A percentile compares a stretch with the other conserved stretches of the same genome.
Conservation (phyloP, 2,113 vertebrate genomes). For the Patagioenas fasciata region DNA sequence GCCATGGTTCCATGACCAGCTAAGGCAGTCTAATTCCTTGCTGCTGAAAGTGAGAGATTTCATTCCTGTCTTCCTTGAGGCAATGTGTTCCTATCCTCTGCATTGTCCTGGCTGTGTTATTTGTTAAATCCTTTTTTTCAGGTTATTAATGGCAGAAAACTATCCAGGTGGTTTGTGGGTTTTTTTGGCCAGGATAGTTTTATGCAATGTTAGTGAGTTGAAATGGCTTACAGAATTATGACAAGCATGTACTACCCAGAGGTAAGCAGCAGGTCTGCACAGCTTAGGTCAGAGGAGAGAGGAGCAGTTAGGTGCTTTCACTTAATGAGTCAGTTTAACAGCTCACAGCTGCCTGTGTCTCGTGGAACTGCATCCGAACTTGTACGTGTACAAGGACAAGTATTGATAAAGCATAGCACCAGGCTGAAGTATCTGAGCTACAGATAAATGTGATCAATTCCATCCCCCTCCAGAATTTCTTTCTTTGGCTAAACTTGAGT, state of each 20-base stretch:
- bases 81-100: not conserved
- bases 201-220: not conserved
- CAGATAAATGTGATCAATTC: not conserved
- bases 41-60: not conserved
- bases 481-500: not conserved
- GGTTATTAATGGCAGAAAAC: not conserved
- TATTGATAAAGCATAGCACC: not conserved
- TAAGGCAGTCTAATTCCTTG: not conserved
- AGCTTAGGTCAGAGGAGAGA: not conserved
- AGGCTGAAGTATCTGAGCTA: not conserved
- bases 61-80: not conserved
- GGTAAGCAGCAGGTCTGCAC: not conserved
- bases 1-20: not conserved
- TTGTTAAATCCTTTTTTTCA: not conserved
- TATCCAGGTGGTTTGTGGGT: too few species aligned
- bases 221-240: not conserved
- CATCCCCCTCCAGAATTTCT: not conserved
- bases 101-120: not conserved
- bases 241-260: accelerated
- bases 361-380: not conserved
- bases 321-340: not conserved
- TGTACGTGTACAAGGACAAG: not conserved
- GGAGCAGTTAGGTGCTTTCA: not conserved
- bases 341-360: not conserved
- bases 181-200: not conserved